phyloP scores from a whole-genome alignment of 2,888 invertebrate genomes.

The Tillus elongatus region DNA sequence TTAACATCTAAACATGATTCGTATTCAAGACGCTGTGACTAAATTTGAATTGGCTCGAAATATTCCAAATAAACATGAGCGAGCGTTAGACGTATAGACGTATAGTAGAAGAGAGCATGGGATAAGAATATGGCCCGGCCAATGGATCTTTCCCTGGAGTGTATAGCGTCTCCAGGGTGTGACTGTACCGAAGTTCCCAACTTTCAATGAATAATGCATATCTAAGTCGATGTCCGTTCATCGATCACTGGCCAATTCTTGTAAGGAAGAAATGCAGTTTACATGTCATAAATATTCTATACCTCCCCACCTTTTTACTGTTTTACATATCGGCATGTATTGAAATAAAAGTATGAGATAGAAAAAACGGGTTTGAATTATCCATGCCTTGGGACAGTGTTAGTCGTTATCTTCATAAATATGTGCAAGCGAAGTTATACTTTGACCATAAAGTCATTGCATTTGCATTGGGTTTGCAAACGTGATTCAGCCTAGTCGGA shows the following conservation, averaged over 20 bases:
- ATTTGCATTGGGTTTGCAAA: no score
- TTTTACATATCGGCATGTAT: no score
- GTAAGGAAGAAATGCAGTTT: conserved; percentile 10
- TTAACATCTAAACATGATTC: conserved; percentile 15
- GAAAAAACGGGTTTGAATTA: no score
- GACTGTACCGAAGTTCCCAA: no score
- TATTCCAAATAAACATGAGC: conserved; percentile 14
- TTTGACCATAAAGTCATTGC: no score
- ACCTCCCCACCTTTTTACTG: conserved; percentile 9
- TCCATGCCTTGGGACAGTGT: no score
- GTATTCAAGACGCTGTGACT: conserved; percentile 14
- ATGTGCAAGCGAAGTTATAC: no score
- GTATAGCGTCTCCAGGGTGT: conserved; percentile 6
- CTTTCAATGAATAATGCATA: conserved; percentile 14
- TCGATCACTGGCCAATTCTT: conserved; percentile 13
- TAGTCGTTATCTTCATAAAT: no score
- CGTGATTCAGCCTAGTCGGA: no score
- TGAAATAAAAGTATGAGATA: no score
- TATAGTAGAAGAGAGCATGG: no score
- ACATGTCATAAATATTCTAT: conserved; percentile 13
- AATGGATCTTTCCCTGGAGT: conserved; percentile 9
- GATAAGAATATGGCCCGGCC: conserved; percentile 9
- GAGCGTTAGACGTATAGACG: no score
- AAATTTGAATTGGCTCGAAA: conserved; percentile 14
- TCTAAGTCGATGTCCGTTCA: conserved; percentile 11